Evolutionary conservation across 2,888 invertebrate species (phyloP).

Genomic region (Tanypteryx hageni): DNA sequence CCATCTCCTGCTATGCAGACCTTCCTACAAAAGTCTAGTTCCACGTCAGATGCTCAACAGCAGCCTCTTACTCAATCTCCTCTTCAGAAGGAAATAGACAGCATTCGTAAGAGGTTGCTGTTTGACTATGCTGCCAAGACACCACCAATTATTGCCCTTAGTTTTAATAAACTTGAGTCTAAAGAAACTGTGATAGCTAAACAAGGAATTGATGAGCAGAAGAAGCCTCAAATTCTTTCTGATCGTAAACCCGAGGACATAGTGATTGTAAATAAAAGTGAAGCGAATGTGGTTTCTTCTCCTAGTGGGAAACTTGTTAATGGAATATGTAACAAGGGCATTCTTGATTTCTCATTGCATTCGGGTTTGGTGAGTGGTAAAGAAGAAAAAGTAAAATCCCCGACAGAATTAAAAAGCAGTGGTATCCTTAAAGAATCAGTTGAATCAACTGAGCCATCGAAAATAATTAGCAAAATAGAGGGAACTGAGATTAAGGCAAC

Average conservation of each 20-base stretch:
- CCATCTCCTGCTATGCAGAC: conserved; percentile 84
- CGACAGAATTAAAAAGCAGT: background rate
- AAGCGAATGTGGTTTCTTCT: conserved; percentile 47
- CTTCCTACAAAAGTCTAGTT: conserved; percentile 76
- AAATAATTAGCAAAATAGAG: conserved; percentile 66
- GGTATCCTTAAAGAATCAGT: background rate
- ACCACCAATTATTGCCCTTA: conserved; percentile 66
- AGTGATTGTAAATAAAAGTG: conserved; percentile 44
- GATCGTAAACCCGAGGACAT: conserved; percentile 42
- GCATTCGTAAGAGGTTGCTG: conserved; percentile 49
- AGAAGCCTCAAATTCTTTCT: background rate
- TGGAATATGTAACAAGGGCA: conserved; percentile 55
- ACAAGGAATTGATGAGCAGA: conserved; percentile 31
- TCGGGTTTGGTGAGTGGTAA: background rate
- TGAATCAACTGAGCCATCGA: background rate
- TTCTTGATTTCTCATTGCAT: background rate
- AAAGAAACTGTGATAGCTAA: conserved; percentile 47
- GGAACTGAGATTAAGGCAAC: conserved; percentile 65
- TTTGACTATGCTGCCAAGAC: conserved; percentile 66
- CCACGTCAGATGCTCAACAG: conserved; percentile 66
- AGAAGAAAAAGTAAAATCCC: background rate
- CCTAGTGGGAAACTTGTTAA: conserved; percentile 65
- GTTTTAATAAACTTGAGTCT: conserved; percentile 66
- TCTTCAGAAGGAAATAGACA: conserved; percentile 53
- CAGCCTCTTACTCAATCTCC: conserved; percentile 27